phyloP scores from a whole-genome alignment of 1,140 invertebrate genomes.

The Dreissena rostriformis region DNA sequence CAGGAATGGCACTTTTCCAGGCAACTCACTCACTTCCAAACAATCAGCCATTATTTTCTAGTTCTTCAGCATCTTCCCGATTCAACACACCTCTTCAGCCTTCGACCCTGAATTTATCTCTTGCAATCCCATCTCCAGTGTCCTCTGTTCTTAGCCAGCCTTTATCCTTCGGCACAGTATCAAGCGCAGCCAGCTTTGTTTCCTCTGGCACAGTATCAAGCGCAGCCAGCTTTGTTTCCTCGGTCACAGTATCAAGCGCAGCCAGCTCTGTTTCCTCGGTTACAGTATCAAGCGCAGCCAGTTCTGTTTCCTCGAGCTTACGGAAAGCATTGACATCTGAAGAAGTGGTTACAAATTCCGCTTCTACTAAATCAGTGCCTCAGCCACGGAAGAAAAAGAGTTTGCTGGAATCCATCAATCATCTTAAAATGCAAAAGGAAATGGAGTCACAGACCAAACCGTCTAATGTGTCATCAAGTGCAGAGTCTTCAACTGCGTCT shows the following conservation, averaged over 20 bases:
- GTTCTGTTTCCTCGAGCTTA: neutral
- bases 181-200: neutral
- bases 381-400: slow-evolving; percentile 43
- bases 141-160: neutral
- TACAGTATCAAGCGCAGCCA: neutral
- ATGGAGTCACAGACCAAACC: slow-evolving; percentile 12
- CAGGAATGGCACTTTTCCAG: too few relatives aligned
- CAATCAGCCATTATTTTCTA: neutral
- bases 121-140: too few relatives aligned
- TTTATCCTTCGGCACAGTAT: neutral
- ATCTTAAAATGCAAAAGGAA: slow-evolving; percentile 41
- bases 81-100: too few relatives aligned
- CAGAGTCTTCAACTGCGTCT: slow-evolving; percentile 1
- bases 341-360: neutral
- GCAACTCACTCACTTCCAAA: neutral
- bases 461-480: neutral
- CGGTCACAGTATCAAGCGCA: neutral
- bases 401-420: slow-evolving; percentile 36
- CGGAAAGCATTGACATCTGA: neutral
- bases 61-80: too few relatives aligned
- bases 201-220: neutral
- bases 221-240: neutral
- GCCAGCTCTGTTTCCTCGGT: neutral
- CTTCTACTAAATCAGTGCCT: slow-evolving; percentile 2
- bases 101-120: too few relatives aligned